Base-by-base conservation (phyloP, 1,140 invertebrate genomes). In the Telenomus remus region DNA sequence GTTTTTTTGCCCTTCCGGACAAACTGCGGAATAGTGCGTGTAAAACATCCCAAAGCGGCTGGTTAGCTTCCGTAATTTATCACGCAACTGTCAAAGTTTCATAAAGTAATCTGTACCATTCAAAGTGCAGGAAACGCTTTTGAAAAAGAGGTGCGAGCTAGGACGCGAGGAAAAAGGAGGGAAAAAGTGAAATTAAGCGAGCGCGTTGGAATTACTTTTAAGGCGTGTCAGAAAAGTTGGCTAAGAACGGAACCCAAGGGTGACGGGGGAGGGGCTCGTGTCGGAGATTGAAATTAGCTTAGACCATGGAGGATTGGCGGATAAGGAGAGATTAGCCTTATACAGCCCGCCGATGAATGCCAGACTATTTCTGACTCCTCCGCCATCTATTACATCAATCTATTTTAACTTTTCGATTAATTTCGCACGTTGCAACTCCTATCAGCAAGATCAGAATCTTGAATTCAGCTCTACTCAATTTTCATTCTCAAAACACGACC, bases 221-320 rank as follows among this genome's bases (percentile, higher is more conserved):
- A 72, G 54, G 54, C 59, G 68, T 71, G 68, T 57, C 59, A 57
- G 68, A 63, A 71, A 63, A 71, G 9, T 71, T 71, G 48, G 10
- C 57, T 64, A 71, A 71, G 59, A 72, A 64, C 53, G 48, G 60
- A 72, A 54, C 35, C 51, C 13, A 61, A 51, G 60, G 60, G 69
- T 54, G 55, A 54, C 60, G 59, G 60, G 19, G 6, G 19, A 27
- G 19, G 6, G 19, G 6, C 2, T 60, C 59, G 34, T 57, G 59
- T 64, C 53, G 55, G 55, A 60, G 60, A 72, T 72, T 65, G 69
- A 72, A 72, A 72, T 72, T 72, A 72, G 69, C 49, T 72, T 59
- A 65, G 54, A 65, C 60, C 69, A 59, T 72, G 69, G 51, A 72
- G 68, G 68, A 71, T 71, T 64, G 68, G 55, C 68, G 68, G 54